phyloP scores from a whole-genome alignment of 2,797 vertebrate species.

The Eleutherodactylus coqui region DNA sequence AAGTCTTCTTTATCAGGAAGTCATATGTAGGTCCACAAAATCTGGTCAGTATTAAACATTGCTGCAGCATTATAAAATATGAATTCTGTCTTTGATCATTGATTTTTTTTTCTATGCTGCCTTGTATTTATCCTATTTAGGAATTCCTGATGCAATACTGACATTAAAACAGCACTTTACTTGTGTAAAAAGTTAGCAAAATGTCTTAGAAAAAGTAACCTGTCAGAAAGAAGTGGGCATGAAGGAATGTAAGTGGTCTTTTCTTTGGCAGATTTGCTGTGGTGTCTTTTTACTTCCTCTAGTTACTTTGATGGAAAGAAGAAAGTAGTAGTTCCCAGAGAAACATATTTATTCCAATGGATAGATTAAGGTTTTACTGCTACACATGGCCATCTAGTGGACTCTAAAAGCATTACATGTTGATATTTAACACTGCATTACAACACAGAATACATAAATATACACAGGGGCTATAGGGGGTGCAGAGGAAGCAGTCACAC shows the following conservation, averaged over 20 bases:
- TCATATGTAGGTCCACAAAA: background rate
- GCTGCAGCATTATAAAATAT: background rate
- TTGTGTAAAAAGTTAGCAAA: constrained; percentile 4
- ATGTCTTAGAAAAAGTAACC: constrained; percentile 22
- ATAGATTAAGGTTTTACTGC: background rate
- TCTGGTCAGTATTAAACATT: background rate
- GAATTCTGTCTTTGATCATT: constrained; percentile 13
- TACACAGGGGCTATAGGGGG: background rate
- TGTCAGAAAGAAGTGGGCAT: constrained; percentile 30
- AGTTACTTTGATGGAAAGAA: constrained; percentile 20
- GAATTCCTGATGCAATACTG: background rate
- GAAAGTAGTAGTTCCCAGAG: background rate
- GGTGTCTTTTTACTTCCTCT: background rate
- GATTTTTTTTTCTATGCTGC: background rate
- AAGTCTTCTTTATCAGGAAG: background rate
- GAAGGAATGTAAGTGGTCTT: constrained; percentile 34
- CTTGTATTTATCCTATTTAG: constrained; percentile 9
- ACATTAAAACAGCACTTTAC: constrained; percentile 8
- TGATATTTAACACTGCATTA: background rate
- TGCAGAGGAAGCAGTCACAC: background rate
- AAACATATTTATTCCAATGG: background rate
- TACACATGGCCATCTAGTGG: constrained; percentile 44
- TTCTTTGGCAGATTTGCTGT: constrained; percentile 41
- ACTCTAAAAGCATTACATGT: background rate
- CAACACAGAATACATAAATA: background rate